Base-by-base conservation (phyloP, 2,113 vertebrate species). In the Perognathus longimembris region DNA sequence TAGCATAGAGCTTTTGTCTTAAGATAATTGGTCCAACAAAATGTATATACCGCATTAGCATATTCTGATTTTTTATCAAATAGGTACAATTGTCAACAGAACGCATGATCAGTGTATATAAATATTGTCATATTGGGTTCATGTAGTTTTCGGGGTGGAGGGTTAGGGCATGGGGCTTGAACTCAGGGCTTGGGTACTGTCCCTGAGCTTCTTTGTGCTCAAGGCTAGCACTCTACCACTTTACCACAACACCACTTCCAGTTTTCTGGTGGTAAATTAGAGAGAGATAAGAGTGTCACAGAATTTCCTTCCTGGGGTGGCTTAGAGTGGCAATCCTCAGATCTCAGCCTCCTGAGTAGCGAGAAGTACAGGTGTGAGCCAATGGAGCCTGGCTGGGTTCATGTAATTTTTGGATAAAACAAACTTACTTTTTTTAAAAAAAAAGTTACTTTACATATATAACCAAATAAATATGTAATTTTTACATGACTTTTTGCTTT, bases 381-480 rank as follows among this genome's bases (percentile, higher is more conserved):
- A 45, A 8, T 12, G 12, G 12, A 45, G 45, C 45, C 45, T 12
- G 12, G 2, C 28, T 38, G 66, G 30, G 32, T 24, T 71, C 50
- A 63, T 74, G 18, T 20, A 14, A 84, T 93, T 84, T 93, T 87
- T 38, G 71, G 21, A n/a, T 18, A 69, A 94, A 95, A 59, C 61
- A 64, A 82, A 67, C 45, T 45, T 85, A n/a, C 22, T 64, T 38
- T 93, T 67, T 84, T 50, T n/a, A n/a, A n/a, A n/a, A n/a, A n/a
- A n/a, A n/a, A n/a, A 88, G 69, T 93, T 67, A 92, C 79, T 88
- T 34, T 22, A 34, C 76, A 12, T 94, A 26, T 24, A 28, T 94
- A 30, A 36, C 34, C 26, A 87, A 79, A 63, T 42, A 36, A 75
- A 80, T 89, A 4, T 75, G 3, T 61, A 11, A 36, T 87, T 86